Evolutionary conservation across 2,113 vertebrate genomes (phyloP).

Genomic region (Gallinago media): DNA sequence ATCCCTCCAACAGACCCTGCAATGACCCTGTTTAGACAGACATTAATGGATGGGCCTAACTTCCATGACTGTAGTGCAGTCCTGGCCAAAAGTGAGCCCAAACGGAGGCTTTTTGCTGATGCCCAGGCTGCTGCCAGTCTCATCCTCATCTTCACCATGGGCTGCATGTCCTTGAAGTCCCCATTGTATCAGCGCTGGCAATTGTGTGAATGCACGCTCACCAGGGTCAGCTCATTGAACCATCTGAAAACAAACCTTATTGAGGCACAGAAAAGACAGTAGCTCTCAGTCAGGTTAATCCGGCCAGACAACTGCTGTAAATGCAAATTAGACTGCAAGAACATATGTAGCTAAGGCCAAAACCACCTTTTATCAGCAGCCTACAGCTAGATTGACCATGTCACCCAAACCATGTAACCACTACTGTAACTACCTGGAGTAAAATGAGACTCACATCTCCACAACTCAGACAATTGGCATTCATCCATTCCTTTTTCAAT

Average conservation of each 20-base stretch:
- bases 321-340: neutral
- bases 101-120: neutral
- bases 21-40: slow-evolving; percentile 48
- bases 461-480: neutral
- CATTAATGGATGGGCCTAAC: slow-evolving; percentile 35
- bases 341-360: neutral
- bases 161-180: neutral
- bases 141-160: neutral
- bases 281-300: neutral
- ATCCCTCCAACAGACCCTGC: slow-evolving; percentile 41
- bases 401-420: neutral
- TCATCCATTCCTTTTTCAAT: neutral
- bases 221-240: neutral
- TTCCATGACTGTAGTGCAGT: neutral
- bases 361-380: neutral
- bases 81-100: neutral
- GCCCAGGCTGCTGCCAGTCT: neutral
- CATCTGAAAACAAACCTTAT: neutral
- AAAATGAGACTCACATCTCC: neutral
- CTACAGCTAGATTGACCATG: neutral
- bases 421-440: neutral
- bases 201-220: neutral
- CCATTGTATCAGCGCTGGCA: too few relatives aligned
- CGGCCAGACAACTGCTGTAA: neutral
- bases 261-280: neutral